Evolutionary conservation across 2,113 vertebrate species (phyloP).

Genomic region (Grammatotria lemairii): DNA sequence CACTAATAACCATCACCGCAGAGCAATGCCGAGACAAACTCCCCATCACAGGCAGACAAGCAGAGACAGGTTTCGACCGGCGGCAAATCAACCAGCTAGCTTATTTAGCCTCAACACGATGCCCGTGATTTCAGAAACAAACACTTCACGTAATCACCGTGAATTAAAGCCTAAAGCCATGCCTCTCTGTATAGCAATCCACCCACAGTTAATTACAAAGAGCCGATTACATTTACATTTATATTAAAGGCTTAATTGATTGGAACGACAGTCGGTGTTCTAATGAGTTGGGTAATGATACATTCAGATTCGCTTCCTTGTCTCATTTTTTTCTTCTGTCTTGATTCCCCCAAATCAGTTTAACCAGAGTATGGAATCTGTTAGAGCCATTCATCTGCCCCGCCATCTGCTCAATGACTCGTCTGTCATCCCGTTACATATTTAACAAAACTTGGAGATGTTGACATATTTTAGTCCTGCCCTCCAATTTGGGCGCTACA

Average conservation of each 20-base stretch:
- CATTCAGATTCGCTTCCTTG: slow-evolving; percentile 26
- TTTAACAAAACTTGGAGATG: background rate
- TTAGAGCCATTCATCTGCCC: background rate
- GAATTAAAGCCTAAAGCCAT: slow-evolving; percentile 15
- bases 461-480: background rate
- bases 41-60: background rate
- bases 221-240: slow-evolving; percentile 58
- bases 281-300: slow-evolving; percentile 54
- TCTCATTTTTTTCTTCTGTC: background rate
- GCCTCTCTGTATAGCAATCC: background rate
- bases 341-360: slow-evolving; percentile 17
- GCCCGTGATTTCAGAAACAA: slow-evolving; percentile 11
- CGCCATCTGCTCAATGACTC: slow-evolving; percentile 17
- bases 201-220: slow-evolving; percentile 45
- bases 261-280: slow-evolving; percentile 31
- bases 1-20: slow-evolving; percentile 20
- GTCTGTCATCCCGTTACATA: background rate
- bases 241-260: slow-evolving; percentile 61
- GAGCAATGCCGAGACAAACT: background rate
- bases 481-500: background rate
- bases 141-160: slow-evolving; percentile 9
- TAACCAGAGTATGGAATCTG: background rate
- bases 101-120: background rate
- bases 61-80: background rate
- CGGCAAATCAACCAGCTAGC: background rate